Evolutionary conservation across 2,113 vertebrate genomes (phyloP), one percentile per base, ranked within the genome.

Genomic region (Eonycteris spelaea): DNA sequence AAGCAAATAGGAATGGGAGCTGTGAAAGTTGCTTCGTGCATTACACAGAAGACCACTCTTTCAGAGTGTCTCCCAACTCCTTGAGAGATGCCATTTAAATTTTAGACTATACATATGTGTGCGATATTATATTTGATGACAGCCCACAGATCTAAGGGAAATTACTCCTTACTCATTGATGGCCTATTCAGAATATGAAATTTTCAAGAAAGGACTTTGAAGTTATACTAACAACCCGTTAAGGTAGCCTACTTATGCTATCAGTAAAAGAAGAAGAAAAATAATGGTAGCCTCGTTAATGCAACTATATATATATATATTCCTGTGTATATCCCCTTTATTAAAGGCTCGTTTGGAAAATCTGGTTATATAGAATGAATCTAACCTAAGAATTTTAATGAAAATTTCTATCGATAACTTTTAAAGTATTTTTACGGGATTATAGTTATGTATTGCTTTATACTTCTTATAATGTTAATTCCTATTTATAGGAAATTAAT

Each of bases 401-500:
- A 98, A 90, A 97, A 92, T 15, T 88, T 94, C 51, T 61, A 97
- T 97, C 96, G 91, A 93, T 97, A 98, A 97, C 96, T 98, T 98
- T 97, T 93, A 93, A 96, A 94, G 97, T 67, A 95, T 95, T 98
- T 98, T 97, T 97, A 95, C 57, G 93, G 80, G 95, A 96, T 96
- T 97, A 98, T 98, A 97, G 98, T 97, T 97, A 97, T 70, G 79
- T 87, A 97, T 97, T 94, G 98, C 97, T 98, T 97, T 91, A 79
- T 78, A 96, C 55, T 96, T 91, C 38, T 65, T 96, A 94, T 94
- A 97, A 96, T 97, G 88, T 93, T 86, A 95, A 97, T 97, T 90
- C 86, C 94, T 97, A 65, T 95, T 98, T 98, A 97, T 14, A 79
- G 98, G 96, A 97, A 97, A 98, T 98, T 97, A 98, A 98, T 97